Evolutionary conservation across 2,113 vertebrate species (phyloP).

Genomic region (Morphnarchus princeps): DNA sequence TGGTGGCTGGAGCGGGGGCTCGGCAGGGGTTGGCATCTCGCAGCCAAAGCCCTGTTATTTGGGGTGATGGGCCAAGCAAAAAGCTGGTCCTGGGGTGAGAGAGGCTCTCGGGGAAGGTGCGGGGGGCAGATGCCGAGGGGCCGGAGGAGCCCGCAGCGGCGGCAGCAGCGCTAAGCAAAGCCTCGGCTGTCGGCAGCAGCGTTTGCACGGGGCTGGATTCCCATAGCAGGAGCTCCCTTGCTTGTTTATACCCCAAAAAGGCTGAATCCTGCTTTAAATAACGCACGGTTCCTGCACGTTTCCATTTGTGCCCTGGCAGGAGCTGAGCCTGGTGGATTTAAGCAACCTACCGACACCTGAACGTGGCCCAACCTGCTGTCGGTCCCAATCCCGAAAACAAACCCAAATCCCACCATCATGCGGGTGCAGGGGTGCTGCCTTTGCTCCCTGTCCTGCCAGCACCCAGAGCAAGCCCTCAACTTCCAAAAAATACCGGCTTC

Average conservation of each 20-base stretch:
- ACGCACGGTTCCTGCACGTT: rapidly evolving
- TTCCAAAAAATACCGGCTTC: neutral
- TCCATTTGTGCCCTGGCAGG: neutral
- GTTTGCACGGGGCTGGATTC: neutral
- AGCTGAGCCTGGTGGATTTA: rapidly evolving
- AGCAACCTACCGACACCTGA: neutral
- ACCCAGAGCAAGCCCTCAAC: neutral
- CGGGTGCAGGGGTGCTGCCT: rapidly evolving
- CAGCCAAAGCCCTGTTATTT: rapidly evolving
- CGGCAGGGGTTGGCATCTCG: neutral
- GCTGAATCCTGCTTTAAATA: neutral
- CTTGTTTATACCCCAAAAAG: neutral
- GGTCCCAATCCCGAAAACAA: neutral
- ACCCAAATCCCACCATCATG: rapidly evolving
- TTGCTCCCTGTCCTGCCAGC: neutral
- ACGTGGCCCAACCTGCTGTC: neutral
- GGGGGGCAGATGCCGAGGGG: neutral
- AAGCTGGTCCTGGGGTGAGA: neutral
- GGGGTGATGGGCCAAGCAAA: rapidly evolving
- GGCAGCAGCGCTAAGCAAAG: neutral
- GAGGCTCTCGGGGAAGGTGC: neutral
- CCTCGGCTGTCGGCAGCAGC: neutral
- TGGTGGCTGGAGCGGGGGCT: neutral
- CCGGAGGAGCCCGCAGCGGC: neutral
- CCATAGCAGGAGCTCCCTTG: neutral